Evolutionary conservation across 2,797 vertebrate species (phyloP), one percentile per base, ranked within the genome.

Genomic region (Pseudotriccus pelzelni): DNA sequence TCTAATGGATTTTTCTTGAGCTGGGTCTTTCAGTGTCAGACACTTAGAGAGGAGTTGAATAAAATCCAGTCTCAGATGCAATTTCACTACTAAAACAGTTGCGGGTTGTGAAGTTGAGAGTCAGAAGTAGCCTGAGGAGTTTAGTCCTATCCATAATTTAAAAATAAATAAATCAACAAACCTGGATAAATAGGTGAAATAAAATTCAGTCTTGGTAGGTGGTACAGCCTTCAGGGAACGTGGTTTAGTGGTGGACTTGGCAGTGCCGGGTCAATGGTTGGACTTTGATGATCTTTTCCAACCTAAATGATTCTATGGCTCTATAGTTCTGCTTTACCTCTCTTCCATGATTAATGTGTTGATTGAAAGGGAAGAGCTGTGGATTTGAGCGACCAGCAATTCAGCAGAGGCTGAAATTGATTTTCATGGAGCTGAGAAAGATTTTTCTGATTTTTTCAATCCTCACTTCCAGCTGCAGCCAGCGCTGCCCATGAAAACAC

Each of bases 401-500:
- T 23, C 4, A 2, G 6, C 66, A 80, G 41, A 39, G 52, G 28
- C 47, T 89, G 39, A 28, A 59, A 70, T 34, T 44, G 41, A 59
- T 92, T 91, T 83, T 69, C 21, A 5, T 2, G 6, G 22, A 75
- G 60, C 34, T 39, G 14, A 80, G 36, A 9, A 47, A 50, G 62
- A 62, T 4, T 21, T 72, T 78, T 62, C 21, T 27, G 74, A 0
- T 1, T 1, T 44, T 70, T 82, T 28, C 15, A 63, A 87, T 24
- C 41, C 47, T 62, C 16, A 0, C 22, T 72, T 25, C 34, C 28
- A 47, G 37, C 34, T 12, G 13, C 69, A 79, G 28, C 6, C 82
- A 43, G 37, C 0, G 0, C 9, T 1, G 28, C 2, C 23, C 27
- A 34, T 10, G 39, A 56, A 83, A 84, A 86, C 15, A 13, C 21